These are phyloP conservation scores for Lasioglossum oenotherae DNA, from an alignment of 2,888 invertebrate species.

Conservation along the genomic window DNA sequence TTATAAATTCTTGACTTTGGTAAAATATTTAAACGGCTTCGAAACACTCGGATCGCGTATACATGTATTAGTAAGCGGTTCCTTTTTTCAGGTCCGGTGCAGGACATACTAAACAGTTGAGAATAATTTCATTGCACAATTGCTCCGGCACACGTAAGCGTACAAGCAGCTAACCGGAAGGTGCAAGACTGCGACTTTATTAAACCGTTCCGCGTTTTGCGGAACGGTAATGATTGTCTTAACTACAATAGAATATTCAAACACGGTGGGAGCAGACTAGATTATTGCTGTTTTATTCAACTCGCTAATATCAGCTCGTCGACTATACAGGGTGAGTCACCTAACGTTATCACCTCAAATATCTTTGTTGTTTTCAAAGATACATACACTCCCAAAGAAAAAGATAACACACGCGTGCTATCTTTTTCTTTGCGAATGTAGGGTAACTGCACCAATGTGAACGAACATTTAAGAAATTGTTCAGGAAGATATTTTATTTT, in stretches of 20 bases:
- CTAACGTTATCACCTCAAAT: too few species aligned
- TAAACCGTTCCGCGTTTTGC: not conserved
- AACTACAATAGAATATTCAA: constrained; percentile 37
- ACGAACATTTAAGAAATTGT: too few species aligned
- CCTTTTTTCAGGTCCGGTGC: not conserved
- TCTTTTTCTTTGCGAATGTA: too few species aligned
- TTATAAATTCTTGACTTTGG: not conserved
- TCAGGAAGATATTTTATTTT: too few species aligned
- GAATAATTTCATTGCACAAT: constrained; percentile 20
- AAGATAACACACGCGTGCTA: too few species aligned
- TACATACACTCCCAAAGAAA: too few species aligned
- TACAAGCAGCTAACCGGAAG: constrained; percentile 24
- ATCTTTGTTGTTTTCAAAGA: too few species aligned
- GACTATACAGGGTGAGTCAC: too few species aligned
- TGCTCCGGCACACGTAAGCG: constrained; percentile 1
- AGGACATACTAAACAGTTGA: constrained; percentile 11
- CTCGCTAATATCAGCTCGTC: not conserved
- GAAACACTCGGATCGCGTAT: not conserved
- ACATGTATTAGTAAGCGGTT: not conserved
- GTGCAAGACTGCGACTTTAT: constrained; percentile 19
- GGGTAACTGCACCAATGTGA: too few species aligned
- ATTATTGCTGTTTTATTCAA: not conserved
- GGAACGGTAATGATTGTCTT: not conserved
- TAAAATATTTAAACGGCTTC: not conserved
- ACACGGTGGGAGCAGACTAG: not conserved